Conservation (phyloP, 2,888 invertebrate genomes). For the Synergus itoensis region DNA sequence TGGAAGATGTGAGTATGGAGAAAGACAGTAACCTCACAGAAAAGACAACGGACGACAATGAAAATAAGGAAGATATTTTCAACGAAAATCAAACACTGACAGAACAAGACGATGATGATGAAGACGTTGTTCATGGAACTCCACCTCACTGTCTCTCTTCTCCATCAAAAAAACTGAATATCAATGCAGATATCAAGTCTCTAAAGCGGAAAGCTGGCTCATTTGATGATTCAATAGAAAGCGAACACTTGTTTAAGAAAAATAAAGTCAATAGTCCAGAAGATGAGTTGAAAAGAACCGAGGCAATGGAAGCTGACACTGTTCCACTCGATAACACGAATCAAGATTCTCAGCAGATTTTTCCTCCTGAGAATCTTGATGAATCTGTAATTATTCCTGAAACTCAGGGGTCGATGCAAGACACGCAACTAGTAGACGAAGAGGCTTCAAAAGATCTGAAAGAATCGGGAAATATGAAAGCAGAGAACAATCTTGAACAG, state of each 20-base stretch:
- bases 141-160: conserved; percentile 37
- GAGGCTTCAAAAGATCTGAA: not conserved
- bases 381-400: conserved; percentile 46
- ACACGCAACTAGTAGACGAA: conserved; percentile 1
- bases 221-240: conserved; percentile 14
- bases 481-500: conserved; percentile 7
- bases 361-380: not conserved
- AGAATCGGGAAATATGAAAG: not conserved
- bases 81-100: conserved; percentile 6
- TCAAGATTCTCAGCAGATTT: conserved; percentile 44
- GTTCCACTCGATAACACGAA: conserved; percentile 16
- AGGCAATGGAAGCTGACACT: conserved; percentile 3
- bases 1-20: not conserved
- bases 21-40: conserved; percentile 34
- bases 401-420: conserved; percentile 44
- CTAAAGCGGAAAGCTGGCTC: conserved; percentile 45
- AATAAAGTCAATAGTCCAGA: conserved; percentile 2
- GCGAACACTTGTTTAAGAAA: not conserved
- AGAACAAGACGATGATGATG: conserved; percentile 38
- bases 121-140: conserved; percentile 47
- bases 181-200: conserved; percentile 20
- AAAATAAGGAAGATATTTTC: conserved; percentile 7
- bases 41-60: conserved; percentile 1
- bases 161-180: conserved; percentile 28
- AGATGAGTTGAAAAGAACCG: not conserved